Evolutionary conservation across 1,140 invertebrate genomes (phyloP).

Genomic region (Drosophila ficusphila): DNA sequence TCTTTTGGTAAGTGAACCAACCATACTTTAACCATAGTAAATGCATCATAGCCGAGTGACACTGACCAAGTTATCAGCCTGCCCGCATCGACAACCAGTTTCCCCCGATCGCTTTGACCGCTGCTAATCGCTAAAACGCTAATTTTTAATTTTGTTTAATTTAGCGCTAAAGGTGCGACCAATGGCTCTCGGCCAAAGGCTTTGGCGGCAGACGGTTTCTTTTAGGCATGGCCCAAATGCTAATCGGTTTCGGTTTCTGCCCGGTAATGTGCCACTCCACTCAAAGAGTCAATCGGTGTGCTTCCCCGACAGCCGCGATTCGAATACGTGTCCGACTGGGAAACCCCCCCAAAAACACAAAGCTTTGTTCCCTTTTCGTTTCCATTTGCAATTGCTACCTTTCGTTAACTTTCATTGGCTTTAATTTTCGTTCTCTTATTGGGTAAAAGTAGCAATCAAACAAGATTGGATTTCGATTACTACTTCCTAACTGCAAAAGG

Average conservation of each 20-base stretch:
- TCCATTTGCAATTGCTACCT: background rate
- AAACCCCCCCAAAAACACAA: background rate
- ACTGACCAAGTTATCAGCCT: background rate
- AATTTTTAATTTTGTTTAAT: slow-evolving; percentile 67
- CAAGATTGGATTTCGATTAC: no score
- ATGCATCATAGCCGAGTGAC: slow-evolving; percentile 1
- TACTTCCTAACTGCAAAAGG: no score
- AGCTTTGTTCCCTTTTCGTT: background rate
- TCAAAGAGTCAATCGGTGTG: slow-evolving; percentile 34
- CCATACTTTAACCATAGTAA: background rate
- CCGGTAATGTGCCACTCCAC: slow-evolving; percentile 32
- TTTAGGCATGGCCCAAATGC: slow-evolving; percentile 75
- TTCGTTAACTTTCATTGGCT: background rate
- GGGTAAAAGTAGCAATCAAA: background rate
- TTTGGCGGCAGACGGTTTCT: slow-evolving; percentile 83
- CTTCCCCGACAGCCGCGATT: slow-evolving; percentile 7
- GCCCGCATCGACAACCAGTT: slow-evolving; percentile 6
- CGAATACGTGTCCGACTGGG: slow-evolving; percentile 6
- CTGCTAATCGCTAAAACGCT: slow-evolving; percentile 47
- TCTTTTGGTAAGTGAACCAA: background rate
- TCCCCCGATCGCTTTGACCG: slow-evolving; percentile 6
- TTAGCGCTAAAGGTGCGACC: slow-evolving; percentile 74
- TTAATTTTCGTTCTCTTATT: background rate
- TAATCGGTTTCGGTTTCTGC: slow-evolving; percentile 49
- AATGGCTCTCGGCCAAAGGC: slow-evolving; percentile 83